Percentiles rank a stretch among this genome's conserved stretches.
These are phyloP conservation scores for Antitype chi DNA, from an alignment of 2,888 invertebrate species.

Conservation along the genomic window DNA sequence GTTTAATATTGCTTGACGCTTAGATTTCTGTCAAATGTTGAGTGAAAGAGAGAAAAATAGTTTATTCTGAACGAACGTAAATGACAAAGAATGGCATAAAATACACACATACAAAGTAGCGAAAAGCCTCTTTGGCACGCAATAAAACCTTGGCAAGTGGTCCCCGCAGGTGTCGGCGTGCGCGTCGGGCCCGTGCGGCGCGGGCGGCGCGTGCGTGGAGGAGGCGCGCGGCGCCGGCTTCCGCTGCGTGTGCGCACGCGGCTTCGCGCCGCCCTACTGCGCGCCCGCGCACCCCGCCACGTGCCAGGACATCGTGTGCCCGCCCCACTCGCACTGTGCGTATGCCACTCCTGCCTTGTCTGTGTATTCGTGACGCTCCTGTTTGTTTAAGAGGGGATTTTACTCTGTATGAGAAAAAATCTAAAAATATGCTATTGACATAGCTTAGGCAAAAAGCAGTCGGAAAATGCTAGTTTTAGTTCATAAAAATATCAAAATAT, in stretches of 20 bases:
- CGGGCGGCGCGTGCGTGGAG: conserved; percentile 94
- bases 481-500: too few species aligned
- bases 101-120: not conserved
- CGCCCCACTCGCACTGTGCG: conserved; percentile 92
- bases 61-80: not conserved
- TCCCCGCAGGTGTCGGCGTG: conserved; percentile 91
- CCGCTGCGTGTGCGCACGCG: conserved; percentile 94
- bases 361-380: too few species aligned
- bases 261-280: conserved; percentile 86
- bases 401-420: too few species aligned
- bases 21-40: not conserved
- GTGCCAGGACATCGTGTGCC: conserved; percentile 90
- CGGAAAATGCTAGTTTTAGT: too few species aligned
- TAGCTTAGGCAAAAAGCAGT: too few species aligned
- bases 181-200: conserved; percentile 93
- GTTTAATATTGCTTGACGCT: not conserved
- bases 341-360: not conserved
- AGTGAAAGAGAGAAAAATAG: not conserved
- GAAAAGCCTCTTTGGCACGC: not conserved
- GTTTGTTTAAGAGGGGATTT: too few species aligned
- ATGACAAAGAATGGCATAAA: too few species aligned
- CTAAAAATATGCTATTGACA: too few species aligned
- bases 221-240: conserved; percentile 82
- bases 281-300: conserved; percentile 72
- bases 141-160: not conserved